A percentile compares a stretch with the other conserved stretches of the same genome.
Evolutionary conservation across 1,140 invertebrate genomes (phyloP).

Genomic region (Bombus sibiricus): DNA sequence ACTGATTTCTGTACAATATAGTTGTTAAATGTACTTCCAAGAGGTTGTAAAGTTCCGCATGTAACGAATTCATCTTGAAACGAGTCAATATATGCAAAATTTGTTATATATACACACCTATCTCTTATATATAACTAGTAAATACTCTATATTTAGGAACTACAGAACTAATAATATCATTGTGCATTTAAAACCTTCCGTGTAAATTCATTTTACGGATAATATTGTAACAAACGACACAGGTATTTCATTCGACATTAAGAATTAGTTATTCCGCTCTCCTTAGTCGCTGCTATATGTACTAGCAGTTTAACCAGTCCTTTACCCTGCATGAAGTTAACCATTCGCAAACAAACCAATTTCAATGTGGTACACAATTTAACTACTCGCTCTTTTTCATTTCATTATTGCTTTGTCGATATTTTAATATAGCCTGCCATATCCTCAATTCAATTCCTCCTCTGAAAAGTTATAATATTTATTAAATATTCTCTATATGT

Average conservation of each 20-base stretch:
- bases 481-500: constrained; percentile 14
- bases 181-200: constrained; percentile 53
- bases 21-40: constrained; percentile 4
- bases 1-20: constrained; percentile 10
- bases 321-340: constrained; percentile 48
- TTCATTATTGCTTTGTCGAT: constrained; percentile 68
- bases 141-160: constrained; percentile 61
- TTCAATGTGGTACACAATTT: not conserved
- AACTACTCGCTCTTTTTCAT: constrained; percentile 1
- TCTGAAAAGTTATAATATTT: constrained; percentile 69
- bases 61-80: constrained; percentile 15
- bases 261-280: not conserved
- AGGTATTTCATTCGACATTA: constrained; percentile 11
- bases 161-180: constrained; percentile 62
- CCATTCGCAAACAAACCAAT: constrained; percentile 9
- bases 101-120: constrained; percentile 34
- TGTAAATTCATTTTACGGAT: not conserved
- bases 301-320: constrained; percentile 24
- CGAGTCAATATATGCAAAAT: constrained; percentile 29
- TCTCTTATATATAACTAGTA: constrained; percentile 21
- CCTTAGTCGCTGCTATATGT: not conserved
- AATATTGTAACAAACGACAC: constrained; percentile 24
- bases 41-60: not conserved
- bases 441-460: constrained; percentile 85
- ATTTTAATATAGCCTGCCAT: constrained; percentile 83